Conservation (phyloP, 2,113 vertebrate genomes). For the Terrapene triunguis region DNA sequence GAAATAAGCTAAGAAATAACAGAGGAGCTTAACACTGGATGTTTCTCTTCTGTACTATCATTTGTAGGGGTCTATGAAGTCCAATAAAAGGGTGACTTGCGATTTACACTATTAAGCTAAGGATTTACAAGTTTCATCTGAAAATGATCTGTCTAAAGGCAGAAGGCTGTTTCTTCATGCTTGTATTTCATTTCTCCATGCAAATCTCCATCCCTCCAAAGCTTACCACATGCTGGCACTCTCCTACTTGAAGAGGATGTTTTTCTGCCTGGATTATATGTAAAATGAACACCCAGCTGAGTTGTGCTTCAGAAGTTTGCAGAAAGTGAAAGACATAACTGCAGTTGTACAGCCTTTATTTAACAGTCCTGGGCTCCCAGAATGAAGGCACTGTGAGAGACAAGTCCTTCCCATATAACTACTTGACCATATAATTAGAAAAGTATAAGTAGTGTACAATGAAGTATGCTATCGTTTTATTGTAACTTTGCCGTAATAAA, state of each 20-base stretch:
- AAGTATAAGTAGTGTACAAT: not conserved
- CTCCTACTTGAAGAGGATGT: not conserved
- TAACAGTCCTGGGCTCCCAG: not conserved
- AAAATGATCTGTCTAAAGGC: not conserved
- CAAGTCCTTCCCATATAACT: not conserved
- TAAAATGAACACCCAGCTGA: not conserved
- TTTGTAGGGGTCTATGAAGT: accelerated
- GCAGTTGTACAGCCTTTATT: not conserved
- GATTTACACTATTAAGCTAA: not conserved
- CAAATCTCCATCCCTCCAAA: not conserved
- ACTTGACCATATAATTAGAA: not conserved
- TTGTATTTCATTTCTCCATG: not conserved
- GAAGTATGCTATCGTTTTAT: too few relatives aligned
- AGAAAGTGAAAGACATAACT: not conserved
- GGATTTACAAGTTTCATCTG: not conserved
- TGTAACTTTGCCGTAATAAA: too few relatives aligned
- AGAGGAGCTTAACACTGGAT: not conserved
- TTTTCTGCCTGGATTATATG: not conserved
- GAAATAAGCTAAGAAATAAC: not conserved
- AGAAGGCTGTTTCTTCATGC: not conserved
- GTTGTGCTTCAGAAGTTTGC: not conserved
- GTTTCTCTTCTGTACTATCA: too few relatives aligned
- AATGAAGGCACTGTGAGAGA: not conserved
- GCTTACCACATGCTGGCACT: not conserved
- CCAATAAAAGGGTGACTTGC: not conserved